Percentiles rank a stretch among this genome's conserved stretches.
Evolutionary conservation across 2,888 invertebrate species (phyloP).

Genomic region (Anodontia alba): DNA sequence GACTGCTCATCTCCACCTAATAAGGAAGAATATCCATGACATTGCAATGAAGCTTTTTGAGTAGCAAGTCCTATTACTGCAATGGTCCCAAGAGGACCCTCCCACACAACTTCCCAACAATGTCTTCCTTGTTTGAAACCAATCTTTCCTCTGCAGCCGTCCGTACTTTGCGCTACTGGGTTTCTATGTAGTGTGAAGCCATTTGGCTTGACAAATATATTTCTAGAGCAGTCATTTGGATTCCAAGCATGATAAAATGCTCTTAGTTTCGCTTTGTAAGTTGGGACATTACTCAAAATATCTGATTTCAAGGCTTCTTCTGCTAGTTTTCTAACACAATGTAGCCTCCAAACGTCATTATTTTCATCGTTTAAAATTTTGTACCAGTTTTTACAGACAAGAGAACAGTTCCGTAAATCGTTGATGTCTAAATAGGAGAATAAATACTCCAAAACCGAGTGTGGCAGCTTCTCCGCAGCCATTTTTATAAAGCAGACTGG

Average conservation of each 20-base stretch:
- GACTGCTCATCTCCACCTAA: slow-evolving; percentile 98
- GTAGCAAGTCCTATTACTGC: slow-evolving; percentile 92
- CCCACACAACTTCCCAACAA: slow-evolving; percentile 99
- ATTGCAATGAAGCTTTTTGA: slow-evolving; percentile 95
- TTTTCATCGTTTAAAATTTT: slow-evolving; percentile 95
- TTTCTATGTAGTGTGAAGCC: slow-evolving; percentile 99
- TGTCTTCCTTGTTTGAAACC: slow-evolving; percentile 96
- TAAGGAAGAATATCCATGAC: slow-evolving; percentile 97
- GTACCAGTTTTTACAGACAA: slow-evolving; percentile 97
- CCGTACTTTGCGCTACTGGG: slow-evolving; percentile 99
- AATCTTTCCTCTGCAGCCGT: slow-evolving; percentile 94
- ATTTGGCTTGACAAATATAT: slow-evolving; percentile 98
- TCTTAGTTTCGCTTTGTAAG: slow-evolving; percentile 95
- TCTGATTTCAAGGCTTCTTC: slow-evolving; percentile 96
- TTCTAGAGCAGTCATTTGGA: slow-evolving; percentile 97
- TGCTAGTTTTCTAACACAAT: slow-evolving; percentile 94
- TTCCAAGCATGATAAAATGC: slow-evolving; percentile 99
- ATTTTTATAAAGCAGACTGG: slow-evolving; percentile 52
- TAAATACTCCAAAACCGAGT: slow-evolving; percentile 80
- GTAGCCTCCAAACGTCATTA: slow-evolving; percentile 97
- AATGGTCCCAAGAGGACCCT: slow-evolving; percentile 98
- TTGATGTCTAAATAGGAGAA: slow-evolving; percentile 95
- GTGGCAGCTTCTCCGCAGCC: slow-evolving; percentile 80
- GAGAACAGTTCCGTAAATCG: slow-evolving; percentile 94
- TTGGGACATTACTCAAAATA: slow-evolving; percentile 93